Evolutionary conservation across 2,113 vertebrate species (phyloP).

Genomic region (Falco punctatus): DNA sequence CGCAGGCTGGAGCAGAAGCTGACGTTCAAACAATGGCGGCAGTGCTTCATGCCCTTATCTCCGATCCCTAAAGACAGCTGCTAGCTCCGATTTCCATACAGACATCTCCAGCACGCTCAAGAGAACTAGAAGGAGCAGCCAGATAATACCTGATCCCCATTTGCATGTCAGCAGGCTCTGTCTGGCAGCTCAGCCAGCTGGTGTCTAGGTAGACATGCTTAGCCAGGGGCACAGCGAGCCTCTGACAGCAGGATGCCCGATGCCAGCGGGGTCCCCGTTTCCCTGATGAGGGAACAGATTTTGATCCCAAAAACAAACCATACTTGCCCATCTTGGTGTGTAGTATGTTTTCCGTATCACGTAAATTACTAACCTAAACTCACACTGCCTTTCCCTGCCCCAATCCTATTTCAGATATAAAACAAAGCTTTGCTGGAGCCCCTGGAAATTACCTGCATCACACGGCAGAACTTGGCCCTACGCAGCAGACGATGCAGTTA

Average conservation of each 20-base stretch:
- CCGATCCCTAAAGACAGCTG: not conserved
- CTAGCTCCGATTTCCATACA: not conserved
- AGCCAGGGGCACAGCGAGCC: not conserved
- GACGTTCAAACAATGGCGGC: not conserved
- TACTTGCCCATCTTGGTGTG: not conserved
- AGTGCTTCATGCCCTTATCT: not conserved
- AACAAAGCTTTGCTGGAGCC: not conserved
- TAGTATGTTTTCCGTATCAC: rapidly evolving
- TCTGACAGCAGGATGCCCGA: not conserved
- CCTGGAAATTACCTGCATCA: not conserved
- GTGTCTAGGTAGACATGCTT: not conserved
- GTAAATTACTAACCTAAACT: not conserved
- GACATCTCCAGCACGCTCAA: not conserved
- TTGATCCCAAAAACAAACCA: too few relatives aligned
- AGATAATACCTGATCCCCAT: not conserved
- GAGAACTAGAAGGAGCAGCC: not conserved
- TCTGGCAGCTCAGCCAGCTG: not conserved
- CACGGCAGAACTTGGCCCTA: not conserved
- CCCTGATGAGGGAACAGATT: not conserved
- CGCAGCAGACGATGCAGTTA: not conserved
- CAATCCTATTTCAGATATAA: not conserved
- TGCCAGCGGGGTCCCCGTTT: not conserved
- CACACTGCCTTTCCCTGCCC: rapidly evolving
- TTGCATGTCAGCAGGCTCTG: not conserved
- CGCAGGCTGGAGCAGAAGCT: not conserved